These are phyloP conservation scores for Eleginops maclovinus DNA, from an alignment of 2,113 vertebrate genomes.

Conservation along the genomic window DNA sequence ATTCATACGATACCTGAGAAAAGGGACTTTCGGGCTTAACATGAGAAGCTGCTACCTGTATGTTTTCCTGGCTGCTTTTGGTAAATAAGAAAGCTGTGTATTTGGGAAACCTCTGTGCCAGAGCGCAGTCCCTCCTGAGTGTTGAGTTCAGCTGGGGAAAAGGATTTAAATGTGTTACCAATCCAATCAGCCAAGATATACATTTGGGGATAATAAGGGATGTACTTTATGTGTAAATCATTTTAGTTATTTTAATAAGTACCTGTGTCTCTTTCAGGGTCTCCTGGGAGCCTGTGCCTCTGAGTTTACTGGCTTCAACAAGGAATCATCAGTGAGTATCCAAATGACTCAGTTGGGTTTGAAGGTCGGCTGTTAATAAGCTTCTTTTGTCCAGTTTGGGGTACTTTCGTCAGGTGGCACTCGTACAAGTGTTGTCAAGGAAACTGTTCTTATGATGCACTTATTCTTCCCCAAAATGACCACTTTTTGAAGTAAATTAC, in stretches of 20 bases:
- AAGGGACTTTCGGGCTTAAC: not conserved
- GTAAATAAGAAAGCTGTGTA: not conserved
- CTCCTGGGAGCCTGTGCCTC: conserved; percentile 7
- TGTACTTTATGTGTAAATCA: not conserved
- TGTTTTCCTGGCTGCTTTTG: conserved; percentile 3
- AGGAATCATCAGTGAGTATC: conserved; percentile 51
- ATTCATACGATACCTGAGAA: too few species aligned
- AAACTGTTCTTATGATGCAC: not conserved
- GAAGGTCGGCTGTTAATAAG: not conserved
- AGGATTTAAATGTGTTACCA: too few species aligned
- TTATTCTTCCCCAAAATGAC: not conserved
- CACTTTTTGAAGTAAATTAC: not conserved
- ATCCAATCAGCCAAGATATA: too few species aligned
- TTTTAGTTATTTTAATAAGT: conserved; percentile 11
- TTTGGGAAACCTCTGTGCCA: too few species aligned
- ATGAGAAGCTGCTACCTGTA: not conserved
- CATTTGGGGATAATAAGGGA: too few species aligned
- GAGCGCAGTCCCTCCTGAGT: too few species aligned
- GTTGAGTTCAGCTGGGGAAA: too few species aligned
- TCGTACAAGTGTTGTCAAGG: conserved; percentile 11
- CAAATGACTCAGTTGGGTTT: not conserved
- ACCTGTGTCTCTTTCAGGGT: conserved; percentile 46
- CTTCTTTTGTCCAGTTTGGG: not conserved
- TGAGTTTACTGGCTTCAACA: conserved; percentile 8
- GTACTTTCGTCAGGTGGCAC: not conserved